Evolutionary conservation across 2,797 vertebrate genomes (phyloP).

Genomic region (Furcifer pardalis): DNA sequence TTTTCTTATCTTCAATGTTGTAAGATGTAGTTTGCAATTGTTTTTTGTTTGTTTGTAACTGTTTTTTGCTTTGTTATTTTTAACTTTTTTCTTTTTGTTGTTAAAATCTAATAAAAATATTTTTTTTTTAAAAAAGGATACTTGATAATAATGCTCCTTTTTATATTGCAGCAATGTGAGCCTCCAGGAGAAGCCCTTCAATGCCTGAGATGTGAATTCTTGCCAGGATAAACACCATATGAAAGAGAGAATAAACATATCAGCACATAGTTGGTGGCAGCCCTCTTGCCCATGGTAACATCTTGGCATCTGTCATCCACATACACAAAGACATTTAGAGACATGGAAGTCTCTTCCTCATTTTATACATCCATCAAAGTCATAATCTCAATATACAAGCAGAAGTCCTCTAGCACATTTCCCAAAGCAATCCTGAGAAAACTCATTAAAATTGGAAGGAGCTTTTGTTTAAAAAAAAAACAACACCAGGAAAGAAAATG

Average conservation of each 20-base stretch:
- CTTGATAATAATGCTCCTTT: background rate
- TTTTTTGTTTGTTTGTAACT: too few relatives aligned
- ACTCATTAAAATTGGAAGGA: background rate
- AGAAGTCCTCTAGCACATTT: background rate
- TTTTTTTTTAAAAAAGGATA: too few relatives aligned
- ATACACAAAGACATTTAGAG: background rate
- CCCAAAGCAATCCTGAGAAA: background rate
- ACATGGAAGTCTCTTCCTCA: background rate
- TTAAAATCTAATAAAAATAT: too few relatives aligned
- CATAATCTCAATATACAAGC: background rate
- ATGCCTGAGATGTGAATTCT: background rate
- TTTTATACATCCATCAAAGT: background rate
- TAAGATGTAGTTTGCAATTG: too few relatives aligned
- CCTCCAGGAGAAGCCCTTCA: background rate
- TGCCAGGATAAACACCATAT: background rate
- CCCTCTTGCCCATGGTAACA: background rate
- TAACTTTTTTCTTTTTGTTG: too few relatives aligned
- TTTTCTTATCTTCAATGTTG: too few relatives aligned
- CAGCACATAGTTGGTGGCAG: background rate
- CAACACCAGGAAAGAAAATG: too few relatives aligned
- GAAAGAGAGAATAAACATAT: background rate
- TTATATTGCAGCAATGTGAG: background rate
- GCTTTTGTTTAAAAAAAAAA: too few relatives aligned
- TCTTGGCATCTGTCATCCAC: background rate
- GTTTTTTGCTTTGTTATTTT: too few relatives aligned